Evolutionary conservation across 2,888 invertebrate species (phyloP), one percentile per base, ranked within the genome.

Genomic region (Auanema sp.): DNA sequence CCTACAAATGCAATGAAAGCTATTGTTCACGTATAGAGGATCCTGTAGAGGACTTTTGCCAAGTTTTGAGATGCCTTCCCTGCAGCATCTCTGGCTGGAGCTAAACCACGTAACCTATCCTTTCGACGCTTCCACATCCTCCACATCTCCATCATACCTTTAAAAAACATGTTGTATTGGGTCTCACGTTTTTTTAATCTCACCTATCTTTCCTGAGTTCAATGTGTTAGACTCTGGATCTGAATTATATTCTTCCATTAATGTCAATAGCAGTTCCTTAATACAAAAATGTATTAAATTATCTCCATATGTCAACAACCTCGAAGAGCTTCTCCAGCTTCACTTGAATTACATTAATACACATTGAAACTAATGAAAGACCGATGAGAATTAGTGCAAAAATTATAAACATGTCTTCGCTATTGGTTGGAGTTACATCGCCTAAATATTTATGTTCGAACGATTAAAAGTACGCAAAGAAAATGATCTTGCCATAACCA

Each of bases 331-430:
- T 73, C 49, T 76, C 75, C 33, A 73, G 60, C 67, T 77, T 80
- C 68, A 71, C 65, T 70, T 79, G 79, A 24, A 79, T 76, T 8
- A 79, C 77, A 66, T 77, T 79, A 25, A 79, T 77, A 56, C 79
- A 79, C 77, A 79, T 77, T 21, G 75, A 76, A 4, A 79, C 77
- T 43, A 83, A 70, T 10, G 83, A 83, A 8, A 83, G 68, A 8
- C 83, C 83, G 55, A 83, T 75, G 47, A 83, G 78, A 44, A 83
- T 78, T n/a, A 83, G 70, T 41, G 73, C 78, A 58, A 80, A 80
- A 8, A 82, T 83, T 12, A 79, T 70, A 62, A 83, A 80, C 78
- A 80, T 79, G 50, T 82, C 79, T 56, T 83, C 81, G 44, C 79
- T 76, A 25, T 80, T 80, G 12, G 81, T 81, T 1, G 83, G 83